Evolutionary conservation across 2,888 invertebrate genomes (phyloP), one percentile per base, ranked within the genome.

Genomic region (Ophion costatus): DNA sequence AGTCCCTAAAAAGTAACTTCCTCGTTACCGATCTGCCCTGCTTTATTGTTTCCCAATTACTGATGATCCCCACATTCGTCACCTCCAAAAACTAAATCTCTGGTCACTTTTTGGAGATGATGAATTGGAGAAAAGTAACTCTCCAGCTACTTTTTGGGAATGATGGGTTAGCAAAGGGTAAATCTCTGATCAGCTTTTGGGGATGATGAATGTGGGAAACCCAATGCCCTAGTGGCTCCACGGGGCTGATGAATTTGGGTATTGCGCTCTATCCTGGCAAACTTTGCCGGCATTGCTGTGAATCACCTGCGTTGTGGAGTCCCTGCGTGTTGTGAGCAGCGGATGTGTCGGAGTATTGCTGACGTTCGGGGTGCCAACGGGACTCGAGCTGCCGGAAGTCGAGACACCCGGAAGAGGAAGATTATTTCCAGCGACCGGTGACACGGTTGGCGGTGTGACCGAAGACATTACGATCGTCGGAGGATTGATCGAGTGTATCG

Each of bases 391-490:
- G 45, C 95, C 95, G 83, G 94, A 93, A 66, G 95, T 95, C 64
- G 95, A 94, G 70, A 94, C 94, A 0, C 95, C 94, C 0, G 95
- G 95, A 11, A 94, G 89, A 45, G 93, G 92, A 79, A 93, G 90
- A 81, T 87, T 92, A 73, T 90, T 91, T 38, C 89, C 88, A 22
- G 95, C 95, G 0, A 97, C 96, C 0, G 97, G 97, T 57, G 97
- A 97, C 0, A 97, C 96, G 10, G 97, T 96, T 64, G 97, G 97
- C 20, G 97, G 97, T 56, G 97, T 97, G 24, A 97, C 97, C 82
- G 97, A 97, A 63, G 97, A 97, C 90, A 96, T 97, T 74, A 97
- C 96, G 83, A 97, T 98, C 24, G 97, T 97, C 5, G 98, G 97
- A 14, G 96, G 96, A 45, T 92, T 93, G 61, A 94, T 89, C 10